Conservation (phyloP, 2,888 invertebrate species). For the Chrysolina oricalcia region DNA sequence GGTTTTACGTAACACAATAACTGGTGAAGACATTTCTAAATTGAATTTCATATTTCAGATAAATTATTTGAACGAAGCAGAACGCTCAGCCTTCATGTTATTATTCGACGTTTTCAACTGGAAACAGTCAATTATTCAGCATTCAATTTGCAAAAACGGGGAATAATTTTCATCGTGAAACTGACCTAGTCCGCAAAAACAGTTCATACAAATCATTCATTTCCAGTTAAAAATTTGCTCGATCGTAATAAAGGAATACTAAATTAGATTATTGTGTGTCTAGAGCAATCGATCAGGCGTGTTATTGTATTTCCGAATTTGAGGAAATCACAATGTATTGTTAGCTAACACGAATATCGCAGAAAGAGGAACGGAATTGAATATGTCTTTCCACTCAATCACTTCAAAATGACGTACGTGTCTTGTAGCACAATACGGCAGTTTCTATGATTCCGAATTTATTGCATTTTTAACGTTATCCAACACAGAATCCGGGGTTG, state of each 20-base stretch:
- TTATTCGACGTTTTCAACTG: not conserved
- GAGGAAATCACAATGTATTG: constrained; percentile 55
- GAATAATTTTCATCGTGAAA: not conserved
- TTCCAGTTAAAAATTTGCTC: not conserved
- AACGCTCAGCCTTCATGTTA: not conserved
- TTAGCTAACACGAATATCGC: constrained; percentile 43
- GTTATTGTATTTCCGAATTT: constrained; percentile 50
- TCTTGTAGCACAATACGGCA: constrained; percentile 22
- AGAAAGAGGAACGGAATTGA: constrained; percentile 46
- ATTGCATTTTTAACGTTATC: not conserved
- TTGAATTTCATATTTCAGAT: not conserved
- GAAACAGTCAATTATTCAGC: not conserved
- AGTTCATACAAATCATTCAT: not conserved
- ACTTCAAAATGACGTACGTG: constrained; percentile 42
- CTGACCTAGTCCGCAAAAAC: not conserved
- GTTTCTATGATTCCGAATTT: constrained; percentile 17
- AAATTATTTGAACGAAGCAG: not conserved
- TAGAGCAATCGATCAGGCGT: constrained; percentile 39
- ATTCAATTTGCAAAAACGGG: not conserved
- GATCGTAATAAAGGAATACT: constrained; percentile 11
- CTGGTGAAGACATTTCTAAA: too few relatives aligned
- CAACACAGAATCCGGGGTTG: not conserved
- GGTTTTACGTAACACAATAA: too few relatives aligned
- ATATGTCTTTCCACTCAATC: constrained; percentile 49
- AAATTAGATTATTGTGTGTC: constrained; percentile 31